Base-by-base conservation (phyloP, 1,140 invertebrate genomes). In the Arion vulgaris region DNA sequence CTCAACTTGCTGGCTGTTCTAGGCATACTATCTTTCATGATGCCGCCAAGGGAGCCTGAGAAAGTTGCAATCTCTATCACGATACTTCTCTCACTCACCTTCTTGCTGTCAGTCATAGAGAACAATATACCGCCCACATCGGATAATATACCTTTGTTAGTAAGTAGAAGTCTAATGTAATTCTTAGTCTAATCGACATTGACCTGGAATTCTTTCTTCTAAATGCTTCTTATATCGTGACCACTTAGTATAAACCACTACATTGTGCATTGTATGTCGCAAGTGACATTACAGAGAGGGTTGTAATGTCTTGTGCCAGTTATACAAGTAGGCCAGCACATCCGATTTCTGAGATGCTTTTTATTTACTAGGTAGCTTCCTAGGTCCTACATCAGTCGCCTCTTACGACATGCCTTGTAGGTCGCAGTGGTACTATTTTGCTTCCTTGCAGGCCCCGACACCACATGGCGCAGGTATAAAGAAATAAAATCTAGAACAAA, bases 1-100 rank as follows among this genome's bases (percentile, higher is more conserved):
- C 41, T 66, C 28, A 74, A 36, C 13, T 17, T 74, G 36, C 49
- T 73, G 80, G 72, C 80, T 45, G 15, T 62, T 0, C 19, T 74
- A 45, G 13, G 49, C 57, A 32, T 36, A n/a, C 19, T 34, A 26
- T 51, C 62, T 0, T 80, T 80, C 45, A 11, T 80, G 38, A 28
- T 71, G 66, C 23, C 66, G 17, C 78, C 78, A 2, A 39, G 53
- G 1, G 78, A 78, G 28, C 76, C 51, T 38, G 76, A 78, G 13
- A 78, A 78, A 66, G 34, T 78, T 11, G 15, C 28, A 1, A 26
- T 78, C 9, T 34, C 76, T 23, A 78, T 78, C 53, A 78, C 76
- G 0, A 26, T 78, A 15, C 28, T 78, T 9, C 53, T 78, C 2
- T 78, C 76, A 11, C 66, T 66, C 76, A 78, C 53, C 13, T 53